Evolutionary conservation across 2,797 vertebrate species (phyloP), one percentile per base, ranked within the genome.

Genomic region (Setipinna tenuifilis): DNA sequence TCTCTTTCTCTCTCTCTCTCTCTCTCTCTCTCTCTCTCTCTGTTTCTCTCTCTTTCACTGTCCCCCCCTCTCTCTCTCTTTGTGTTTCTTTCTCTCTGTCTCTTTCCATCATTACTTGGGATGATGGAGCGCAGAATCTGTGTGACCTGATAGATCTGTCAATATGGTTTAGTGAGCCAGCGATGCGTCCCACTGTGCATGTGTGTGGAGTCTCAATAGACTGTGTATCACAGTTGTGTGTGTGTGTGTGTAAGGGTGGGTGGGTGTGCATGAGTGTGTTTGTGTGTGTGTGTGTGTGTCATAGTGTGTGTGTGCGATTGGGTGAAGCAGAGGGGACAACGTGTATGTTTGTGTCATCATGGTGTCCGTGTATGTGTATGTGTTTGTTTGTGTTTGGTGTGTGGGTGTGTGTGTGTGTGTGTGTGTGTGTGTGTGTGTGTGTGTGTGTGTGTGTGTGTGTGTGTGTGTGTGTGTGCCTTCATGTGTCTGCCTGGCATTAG

Each of bases 61-160:
- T 35, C 68, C 25, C 68, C 28, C 62, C 28, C 62, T 68, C 23
- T 28, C 62, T 65, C 62, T 65, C 62, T 28, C 62, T 68, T 25
- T 68, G 25, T 28, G 17, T 12, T 23, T 71, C 28, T 71, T 6
- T 71, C 25, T 71, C 28, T 31, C 65, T 71, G 1, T 68, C 28
- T 25, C 28, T 31, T 17, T 17, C 31, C 6, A 5, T 75, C 12
- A 5, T 35, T 35, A 19, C 28, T 23, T 65, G 61, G 25, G 61
- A 92, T 86, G 83, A 92, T 86, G 83, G 83, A 92, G 88, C 83
- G 31, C 86, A 23, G 19, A 14, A 35, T 86, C 82, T 86, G 83
- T 0, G 48, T 87, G 88, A 87, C 78, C 90, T 90, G 87, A 91
- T 85, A 54, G 85, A 91, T 84, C 3, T 91, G 89, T 94, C 89